A percentile compares a stretch with the other conserved stretches of the same genome.
Conservation (phyloP, 2,113 vertebrate genomes). For the Myxocyprinus asiaticus region DNA sequence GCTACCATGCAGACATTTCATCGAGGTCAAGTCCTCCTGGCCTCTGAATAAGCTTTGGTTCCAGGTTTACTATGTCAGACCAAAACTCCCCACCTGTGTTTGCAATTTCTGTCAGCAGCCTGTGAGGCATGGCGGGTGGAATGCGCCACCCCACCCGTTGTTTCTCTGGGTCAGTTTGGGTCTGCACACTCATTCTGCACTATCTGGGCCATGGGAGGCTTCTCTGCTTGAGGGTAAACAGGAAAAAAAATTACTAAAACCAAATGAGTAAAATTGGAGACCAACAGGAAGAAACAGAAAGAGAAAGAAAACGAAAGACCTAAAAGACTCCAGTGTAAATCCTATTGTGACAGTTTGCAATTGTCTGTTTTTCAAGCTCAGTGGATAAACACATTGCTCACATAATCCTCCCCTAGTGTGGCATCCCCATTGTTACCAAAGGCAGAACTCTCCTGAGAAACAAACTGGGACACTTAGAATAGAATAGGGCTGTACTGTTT, state of each 20-base stretch:
- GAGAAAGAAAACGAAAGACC: background rate
- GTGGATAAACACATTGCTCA: background rate
- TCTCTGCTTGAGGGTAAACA: slow-evolving; percentile 25
- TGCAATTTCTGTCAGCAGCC: slow-evolving; percentile 24
- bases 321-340: background rate
- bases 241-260: slow-evolving; percentile 48
- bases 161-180: slow-evolving; percentile 20
- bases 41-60: slow-evolving; percentile 13
- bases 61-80: background rate
- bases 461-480: slow-evolving; percentile 14
- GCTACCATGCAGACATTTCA: slow-evolving; percentile 6
- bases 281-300: background rate
- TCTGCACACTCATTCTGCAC: slow-evolving; percentile 37
- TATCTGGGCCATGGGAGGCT: slow-evolving; percentile 18
- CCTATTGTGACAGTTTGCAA: background rate
- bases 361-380: background rate
- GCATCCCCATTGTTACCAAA: slow-evolving; percentile 1
- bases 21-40: slow-evolving; percentile 14
- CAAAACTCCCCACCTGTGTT: slow-evolving; percentile 25
- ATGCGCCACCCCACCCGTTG: background rate
- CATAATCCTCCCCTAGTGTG: background rate
- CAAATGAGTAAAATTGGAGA: slow-evolving; percentile 26
- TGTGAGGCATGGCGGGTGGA: background rate
- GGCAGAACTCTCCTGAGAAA: slow-evolving; percentile 18
- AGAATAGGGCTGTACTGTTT: slow-evolving; percentile 38